Conservation (phyloP, 2,888 invertebrate species). For the Drosophila pseudotakahashii region DNA sequence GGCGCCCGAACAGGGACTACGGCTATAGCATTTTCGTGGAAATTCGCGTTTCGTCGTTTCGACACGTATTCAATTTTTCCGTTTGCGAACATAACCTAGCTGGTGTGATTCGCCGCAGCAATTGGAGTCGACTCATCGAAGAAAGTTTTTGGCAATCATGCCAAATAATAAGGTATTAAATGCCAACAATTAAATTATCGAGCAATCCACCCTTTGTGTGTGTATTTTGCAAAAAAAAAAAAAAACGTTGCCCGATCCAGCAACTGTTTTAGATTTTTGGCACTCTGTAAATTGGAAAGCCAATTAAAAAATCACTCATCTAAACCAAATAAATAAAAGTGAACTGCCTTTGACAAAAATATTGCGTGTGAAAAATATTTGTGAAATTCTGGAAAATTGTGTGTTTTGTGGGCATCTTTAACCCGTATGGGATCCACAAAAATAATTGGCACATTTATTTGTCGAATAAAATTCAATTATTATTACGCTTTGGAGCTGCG, state of each 20-base stretch:
- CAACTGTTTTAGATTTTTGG: not conserved
- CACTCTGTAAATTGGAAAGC: not conserved
- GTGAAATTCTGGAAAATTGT: not conserved
- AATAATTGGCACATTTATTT: too few relatives aligned
- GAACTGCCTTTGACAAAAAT: not conserved
- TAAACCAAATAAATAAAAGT: not conserved
- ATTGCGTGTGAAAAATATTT: not conserved
- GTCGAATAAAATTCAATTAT: too few relatives aligned
- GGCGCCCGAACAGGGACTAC: not conserved
- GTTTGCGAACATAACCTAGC: not conserved
- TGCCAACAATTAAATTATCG: too few relatives aligned
- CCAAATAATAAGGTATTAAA: too few relatives aligned
- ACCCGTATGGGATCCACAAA: too few relatives aligned
- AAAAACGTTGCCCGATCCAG: not conserved
- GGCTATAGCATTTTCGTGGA: not conserved
- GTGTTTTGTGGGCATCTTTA: too few relatives aligned
- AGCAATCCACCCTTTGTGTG: too few relatives aligned
- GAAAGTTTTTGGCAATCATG: not conserved
- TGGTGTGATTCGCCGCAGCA: not conserved
- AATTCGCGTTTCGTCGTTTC: not conserved
- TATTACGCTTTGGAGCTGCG: too few relatives aligned
- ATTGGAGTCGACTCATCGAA: not conserved
- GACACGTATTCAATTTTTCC: too few relatives aligned
- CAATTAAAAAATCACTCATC: not conserved
- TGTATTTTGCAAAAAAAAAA: too few relatives aligned